Conservation (phyloP, 1,140 invertebrate genomes). For the Argopecten irradians region DNA sequence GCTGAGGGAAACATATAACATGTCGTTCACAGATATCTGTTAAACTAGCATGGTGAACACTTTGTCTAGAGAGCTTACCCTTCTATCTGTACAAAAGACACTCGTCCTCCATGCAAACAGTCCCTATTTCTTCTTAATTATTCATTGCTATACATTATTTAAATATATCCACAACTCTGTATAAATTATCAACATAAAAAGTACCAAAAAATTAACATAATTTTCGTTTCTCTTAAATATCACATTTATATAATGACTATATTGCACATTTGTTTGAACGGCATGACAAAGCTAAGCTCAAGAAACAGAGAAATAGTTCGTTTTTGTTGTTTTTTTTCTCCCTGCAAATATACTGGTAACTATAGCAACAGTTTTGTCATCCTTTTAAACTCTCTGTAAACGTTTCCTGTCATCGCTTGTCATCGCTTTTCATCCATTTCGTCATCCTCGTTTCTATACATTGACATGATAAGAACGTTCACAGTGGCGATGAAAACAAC, state of each 20-base stretch:
- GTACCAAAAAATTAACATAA: constrained; percentile 22
- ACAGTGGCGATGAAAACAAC: neutral
- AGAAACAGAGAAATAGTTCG: neutral
- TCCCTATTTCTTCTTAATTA: neutral
- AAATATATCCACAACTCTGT: constrained; percentile 17
- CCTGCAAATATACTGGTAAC: neutral
- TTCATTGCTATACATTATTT: constrained; percentile 21
- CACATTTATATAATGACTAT: constrained; percentile 18
- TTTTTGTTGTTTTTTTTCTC: constrained; percentile 19
- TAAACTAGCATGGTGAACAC: neutral
- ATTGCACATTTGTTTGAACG: neutral
- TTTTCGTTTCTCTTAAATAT: constrained; percentile 17
- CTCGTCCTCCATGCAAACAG: neutral
- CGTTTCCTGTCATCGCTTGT: constrained; percentile 14
- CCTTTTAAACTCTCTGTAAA: neutral
- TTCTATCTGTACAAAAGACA: neutral
- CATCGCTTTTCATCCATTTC: constrained; percentile 5
- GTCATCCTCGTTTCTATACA: neutral
- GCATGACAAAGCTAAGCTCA: constrained; percentile 13
- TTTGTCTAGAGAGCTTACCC: neutral
- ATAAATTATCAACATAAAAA: constrained; percentile 24
- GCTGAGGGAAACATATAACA: constrained; percentile 5
- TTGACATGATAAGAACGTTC: neutral
- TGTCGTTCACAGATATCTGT: neutral
- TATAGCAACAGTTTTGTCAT: neutral